Percentiles rank a stretch among this genome's conserved stretches.
Conservation (phyloP, 2,113 vertebrate genomes). For the Heterotis niloticus region DNA sequence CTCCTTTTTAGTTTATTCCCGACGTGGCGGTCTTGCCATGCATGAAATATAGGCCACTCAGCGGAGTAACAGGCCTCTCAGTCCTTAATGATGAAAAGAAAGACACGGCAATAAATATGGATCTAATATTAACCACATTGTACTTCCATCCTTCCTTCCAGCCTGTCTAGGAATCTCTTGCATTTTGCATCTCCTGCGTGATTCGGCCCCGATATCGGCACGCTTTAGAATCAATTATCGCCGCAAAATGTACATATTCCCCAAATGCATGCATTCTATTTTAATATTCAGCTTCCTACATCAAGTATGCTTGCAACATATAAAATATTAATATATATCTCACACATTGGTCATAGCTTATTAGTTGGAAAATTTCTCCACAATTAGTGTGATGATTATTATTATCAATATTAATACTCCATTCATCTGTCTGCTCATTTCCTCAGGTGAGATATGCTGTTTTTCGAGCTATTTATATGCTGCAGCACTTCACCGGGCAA, state of each 20-base stretch:
- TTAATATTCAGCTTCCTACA: neutral
- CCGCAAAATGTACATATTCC: neutral
- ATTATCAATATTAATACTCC: slow-evolving; percentile 11
- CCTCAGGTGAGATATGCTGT: slow-evolving; percentile 4
- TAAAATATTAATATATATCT: neutral
- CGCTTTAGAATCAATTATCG: neutral
- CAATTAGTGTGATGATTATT: slow-evolving; percentile 13
- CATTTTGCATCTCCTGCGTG: too few species aligned
- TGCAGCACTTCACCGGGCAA: slow-evolving; percentile 6
- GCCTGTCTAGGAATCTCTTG: too few species aligned
- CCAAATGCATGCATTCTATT: neutral
- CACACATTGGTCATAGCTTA: neutral
- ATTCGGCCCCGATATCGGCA: neutral
- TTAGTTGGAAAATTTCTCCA: neutral
- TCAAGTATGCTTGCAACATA: neutral
- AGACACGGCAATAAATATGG: neutral
- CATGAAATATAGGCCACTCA: neutral
- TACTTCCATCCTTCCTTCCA: too few species aligned
- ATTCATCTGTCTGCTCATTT: slow-evolving; percentile 15
- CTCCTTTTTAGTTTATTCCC: slow-evolving; percentile 10
- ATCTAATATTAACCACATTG: too few species aligned
- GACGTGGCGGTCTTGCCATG: neutral
- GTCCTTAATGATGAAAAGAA: neutral
- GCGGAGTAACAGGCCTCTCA: neutral
- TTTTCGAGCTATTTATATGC: slow-evolving; percentile 9